These are phyloP conservation scores for Oncorhynchus kisutch DNA, from an alignment of 2,113 vertebrate genomes.

Conservation along the genomic window DNA sequence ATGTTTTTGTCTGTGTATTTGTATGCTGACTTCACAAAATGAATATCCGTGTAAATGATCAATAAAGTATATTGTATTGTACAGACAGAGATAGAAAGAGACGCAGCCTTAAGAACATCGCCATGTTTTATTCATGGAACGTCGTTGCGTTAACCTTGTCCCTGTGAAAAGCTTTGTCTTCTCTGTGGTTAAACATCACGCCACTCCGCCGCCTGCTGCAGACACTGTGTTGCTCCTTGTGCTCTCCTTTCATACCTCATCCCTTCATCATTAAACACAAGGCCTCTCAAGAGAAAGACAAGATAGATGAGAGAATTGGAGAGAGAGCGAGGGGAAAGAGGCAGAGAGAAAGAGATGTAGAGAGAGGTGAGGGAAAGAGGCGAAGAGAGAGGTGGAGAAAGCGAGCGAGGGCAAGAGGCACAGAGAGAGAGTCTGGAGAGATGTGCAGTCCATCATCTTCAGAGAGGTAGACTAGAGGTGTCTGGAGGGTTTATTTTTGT, in stretches of 20 bases:
- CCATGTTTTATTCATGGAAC: conserved; percentile 68
- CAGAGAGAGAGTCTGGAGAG: conserved; percentile 45
- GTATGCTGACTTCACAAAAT: too few species aligned
- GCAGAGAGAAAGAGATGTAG: conserved; percentile 16
- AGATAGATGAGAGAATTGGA: neutral
- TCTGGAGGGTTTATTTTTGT: conserved; percentile 71
- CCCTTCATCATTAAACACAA: conserved; percentile 52
- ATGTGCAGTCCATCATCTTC: conserved; percentile 62
- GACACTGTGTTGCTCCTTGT: neutral
- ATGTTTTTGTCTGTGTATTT: too few species aligned
- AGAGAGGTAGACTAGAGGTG: conserved; percentile 56
- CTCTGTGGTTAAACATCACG: conserved; percentile 57
- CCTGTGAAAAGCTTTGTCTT: conserved; percentile 52
- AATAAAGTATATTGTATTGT: too few species aligned
- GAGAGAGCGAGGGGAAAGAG: conserved; percentile 16
- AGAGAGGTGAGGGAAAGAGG: conserved; percentile 10
- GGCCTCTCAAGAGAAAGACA: conserved; percentile 5
- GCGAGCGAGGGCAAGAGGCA: neutral
- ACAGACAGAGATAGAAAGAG: neutral
- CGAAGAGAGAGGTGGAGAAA: conserved; percentile 19
- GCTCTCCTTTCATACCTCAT: conserved; percentile 7
- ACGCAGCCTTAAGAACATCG: neutral
- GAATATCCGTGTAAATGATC: too few species aligned
- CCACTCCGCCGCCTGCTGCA: conserved; percentile 1
- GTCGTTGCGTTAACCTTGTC: conserved; percentile 64